phyloP scores from a whole-genome alignment of 2,888 invertebrate genomes.

The Megalurothrips usitatus region DNA sequence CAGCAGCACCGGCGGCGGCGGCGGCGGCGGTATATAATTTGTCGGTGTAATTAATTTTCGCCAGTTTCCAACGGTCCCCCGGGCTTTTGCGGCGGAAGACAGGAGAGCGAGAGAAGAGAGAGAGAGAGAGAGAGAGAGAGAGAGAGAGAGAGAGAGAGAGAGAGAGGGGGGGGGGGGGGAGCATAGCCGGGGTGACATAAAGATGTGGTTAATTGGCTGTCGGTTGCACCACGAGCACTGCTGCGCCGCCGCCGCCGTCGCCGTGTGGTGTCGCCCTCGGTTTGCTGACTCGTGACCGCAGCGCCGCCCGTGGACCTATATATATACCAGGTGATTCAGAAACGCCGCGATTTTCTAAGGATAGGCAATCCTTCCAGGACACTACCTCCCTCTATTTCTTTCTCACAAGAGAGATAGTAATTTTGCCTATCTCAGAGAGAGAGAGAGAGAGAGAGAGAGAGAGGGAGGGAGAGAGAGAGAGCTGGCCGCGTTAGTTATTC shows the following conservation, averaged over 20 bases:
- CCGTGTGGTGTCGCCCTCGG: not conserved
- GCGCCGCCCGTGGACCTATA: no score
- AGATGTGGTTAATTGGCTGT: conserved; percentile 25
- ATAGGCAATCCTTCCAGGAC: no score
- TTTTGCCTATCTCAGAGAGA: not conserved
- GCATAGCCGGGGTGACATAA: conserved; percentile 12
- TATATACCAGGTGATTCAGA: no score
- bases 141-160: no score
- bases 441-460: not conserved
- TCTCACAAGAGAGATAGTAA: not conserved
- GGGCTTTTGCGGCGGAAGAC: no score
- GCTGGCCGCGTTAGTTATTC: conserved; percentile 1
- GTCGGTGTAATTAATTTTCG: conserved; percentile 5
- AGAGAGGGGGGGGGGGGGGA: no score
- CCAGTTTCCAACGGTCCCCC: not conserved
- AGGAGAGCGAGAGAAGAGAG: no score
- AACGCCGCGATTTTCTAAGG: no score
- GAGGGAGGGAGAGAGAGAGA: not conserved
- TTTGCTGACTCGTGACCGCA: not conserved
- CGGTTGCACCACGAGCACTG: not conserved
- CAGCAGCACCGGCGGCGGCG: not conserved
- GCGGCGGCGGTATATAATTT: not conserved
- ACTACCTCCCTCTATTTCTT: no score
- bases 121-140: no score
- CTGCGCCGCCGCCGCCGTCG: not conserved